Percentiles rank a stretch among this genome's conserved stretches.
These are phyloP conservation scores for Lasiurus cinereus DNA, from an alignment of 2,113 vertebrate genomes.

Conservation along the genomic window DNA sequence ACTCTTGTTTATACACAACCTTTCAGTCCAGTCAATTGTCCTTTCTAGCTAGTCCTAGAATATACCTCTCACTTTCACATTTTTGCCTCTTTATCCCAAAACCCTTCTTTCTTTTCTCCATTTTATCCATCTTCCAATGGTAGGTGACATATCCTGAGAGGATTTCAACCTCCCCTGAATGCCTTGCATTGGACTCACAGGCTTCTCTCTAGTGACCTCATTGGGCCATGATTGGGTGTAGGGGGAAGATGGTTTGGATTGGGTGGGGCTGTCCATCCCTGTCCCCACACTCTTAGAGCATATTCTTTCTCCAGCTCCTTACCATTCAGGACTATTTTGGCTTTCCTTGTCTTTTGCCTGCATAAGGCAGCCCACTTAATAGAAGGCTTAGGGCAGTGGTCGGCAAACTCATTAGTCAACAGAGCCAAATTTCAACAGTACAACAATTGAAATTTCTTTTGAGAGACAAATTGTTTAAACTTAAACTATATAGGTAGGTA, in stretches of 20 bases:
- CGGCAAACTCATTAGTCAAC: no score
- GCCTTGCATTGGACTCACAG: neutral
- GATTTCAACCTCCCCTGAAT: neutral
- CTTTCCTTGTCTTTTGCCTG: neutral
- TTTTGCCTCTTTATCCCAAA: neutral
- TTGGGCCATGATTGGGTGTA: neutral
- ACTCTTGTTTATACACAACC: neutral
- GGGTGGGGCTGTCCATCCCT: neutral
- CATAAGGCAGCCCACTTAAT: neutral
- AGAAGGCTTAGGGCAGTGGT: neutral
- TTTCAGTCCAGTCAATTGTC: neutral
- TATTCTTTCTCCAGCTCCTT: neutral
- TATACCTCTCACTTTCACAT: neutral
- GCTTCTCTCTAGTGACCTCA: neutral
- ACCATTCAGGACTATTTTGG: neutral
- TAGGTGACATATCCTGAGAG: neutral
- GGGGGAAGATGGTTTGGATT: neutral
- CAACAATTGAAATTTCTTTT: no score
- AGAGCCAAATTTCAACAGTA: no score
- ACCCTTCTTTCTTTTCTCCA: neutral
- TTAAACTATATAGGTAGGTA: no score
- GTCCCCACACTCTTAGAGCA: neutral
- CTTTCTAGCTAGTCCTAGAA: neutral
- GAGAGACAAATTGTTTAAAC: no score
- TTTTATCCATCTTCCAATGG: neutral